Percentiles rank a stretch among this genome's conserved stretches.
Evolutionary conservation across 2,113 vertebrate species (phyloP).

Genomic region (Hyla sarda): DNA sequence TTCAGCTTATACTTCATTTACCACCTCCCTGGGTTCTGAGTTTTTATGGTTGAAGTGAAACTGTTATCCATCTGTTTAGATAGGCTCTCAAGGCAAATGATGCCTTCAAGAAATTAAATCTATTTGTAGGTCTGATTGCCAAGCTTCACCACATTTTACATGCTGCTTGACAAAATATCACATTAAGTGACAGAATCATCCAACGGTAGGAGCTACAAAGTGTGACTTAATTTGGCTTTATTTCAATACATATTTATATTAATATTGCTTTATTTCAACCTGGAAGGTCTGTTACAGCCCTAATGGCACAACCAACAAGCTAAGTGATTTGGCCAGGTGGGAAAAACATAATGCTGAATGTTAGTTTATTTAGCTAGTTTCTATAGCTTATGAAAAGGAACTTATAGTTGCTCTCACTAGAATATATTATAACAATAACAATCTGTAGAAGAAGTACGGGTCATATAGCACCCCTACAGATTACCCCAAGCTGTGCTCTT

Average conservation of each 20-base stretch:
- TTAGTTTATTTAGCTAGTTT: slow-evolving; percentile 20
- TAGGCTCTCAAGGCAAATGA: slow-evolving; percentile 63
- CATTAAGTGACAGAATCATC: slow-evolving; percentile 65
- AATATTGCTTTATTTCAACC: slow-evolving; percentile 51
- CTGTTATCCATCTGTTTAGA: slow-evolving; percentile 65
- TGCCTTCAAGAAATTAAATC: slow-evolving; percentile 63
- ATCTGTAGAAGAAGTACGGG: not conserved
- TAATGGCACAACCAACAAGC: slow-evolving; percentile 56
- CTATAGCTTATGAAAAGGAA: not conserved
- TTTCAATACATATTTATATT: slow-evolving; percentile 60
- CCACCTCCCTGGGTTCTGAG: slow-evolving; percentile 62
- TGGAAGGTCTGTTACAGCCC: slow-evolving; percentile 62
- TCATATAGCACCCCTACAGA: too few relatives aligned
- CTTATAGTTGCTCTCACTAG: not conserved
- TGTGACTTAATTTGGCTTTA: slow-evolving; percentile 64
- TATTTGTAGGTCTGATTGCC: slow-evolving; percentile 65
- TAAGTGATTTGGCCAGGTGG: slow-evolving; percentile 56
- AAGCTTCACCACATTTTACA: slow-evolving; percentile 60
- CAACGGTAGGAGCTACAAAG: slow-evolving; percentile 63
- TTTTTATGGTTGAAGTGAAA: slow-evolving; percentile 62
- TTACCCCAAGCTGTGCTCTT: too few relatives aligned
- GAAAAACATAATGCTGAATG: slow-evolving; percentile 62
- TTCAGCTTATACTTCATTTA: slow-evolving; percentile 60
- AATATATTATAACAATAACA: not conserved
- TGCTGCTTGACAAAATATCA: slow-evolving; percentile 64